Evolutionary conservation across 2,113 vertebrate genomes (phyloP), one percentile per base, ranked within the genome.

Genomic region (Prunella fulvescens): DNA sequence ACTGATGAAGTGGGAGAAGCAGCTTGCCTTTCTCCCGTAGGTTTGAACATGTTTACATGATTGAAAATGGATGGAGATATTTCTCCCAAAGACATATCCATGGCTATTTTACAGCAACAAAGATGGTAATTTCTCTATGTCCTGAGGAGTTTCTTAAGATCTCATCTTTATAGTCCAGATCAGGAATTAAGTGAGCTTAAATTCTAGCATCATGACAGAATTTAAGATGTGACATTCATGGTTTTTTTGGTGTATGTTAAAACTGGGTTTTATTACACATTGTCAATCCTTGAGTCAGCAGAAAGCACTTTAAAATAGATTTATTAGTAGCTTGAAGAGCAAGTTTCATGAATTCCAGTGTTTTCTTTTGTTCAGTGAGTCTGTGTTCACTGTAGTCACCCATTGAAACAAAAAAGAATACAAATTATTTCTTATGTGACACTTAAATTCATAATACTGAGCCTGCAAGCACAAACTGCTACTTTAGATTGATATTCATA

Each of bases 391-490:
- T 88, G 25, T 26, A 95, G 62, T 65, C 39, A 51, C 18, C 11
- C 5, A 4, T 2, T 90, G 64, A 87, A 94, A 84, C 3, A 9
- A 71, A 57, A 77, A 77, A 79, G 66, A 96, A 96, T 93, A 66
- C n/a, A 92, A 81, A 78, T 96, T 83, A 56, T 92, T 96, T 96
- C 84, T 65, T 80, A 7, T 18, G 1, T 50, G 37, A 73, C 17
- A 33, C 86, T 97, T 96, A 51, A 93, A 83, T 97, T 96, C 73
- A 70, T 94, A 86, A 82, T 48, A 70, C 87, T 72, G 88, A 93
- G 51, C 85, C 79, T 58, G 47, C 39, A 56, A 35, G 51, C 54
- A 29, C 61, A 96, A 62, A 45, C 18, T 28, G 64, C 65, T 87
- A 25, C 56, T 81, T 87, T 78, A 92, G 54, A 62, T 13, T 39